A percentile compares a stretch with the other conserved stretches of the same genome.
These are phyloP conservation scores for Phalangium opilio DNA, from an alignment of 2,888 invertebrate genomes.

Conservation along the genomic window DNA sequence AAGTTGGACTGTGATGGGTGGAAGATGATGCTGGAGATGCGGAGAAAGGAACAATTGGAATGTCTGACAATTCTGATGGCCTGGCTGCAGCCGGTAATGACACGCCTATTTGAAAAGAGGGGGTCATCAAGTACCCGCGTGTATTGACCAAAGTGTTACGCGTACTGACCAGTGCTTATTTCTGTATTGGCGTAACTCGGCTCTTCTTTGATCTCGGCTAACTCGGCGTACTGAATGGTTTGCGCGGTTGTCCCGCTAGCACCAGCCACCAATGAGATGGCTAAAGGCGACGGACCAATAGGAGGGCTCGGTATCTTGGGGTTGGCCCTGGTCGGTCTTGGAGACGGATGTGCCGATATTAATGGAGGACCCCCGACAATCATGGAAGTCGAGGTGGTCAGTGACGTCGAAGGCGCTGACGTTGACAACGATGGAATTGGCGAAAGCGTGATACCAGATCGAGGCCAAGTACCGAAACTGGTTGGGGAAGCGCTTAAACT, in stretches of 20 bases:
- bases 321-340: conserved; percentile 13
- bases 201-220: conserved; percentile 28
- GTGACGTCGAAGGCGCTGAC: conserved; percentile 13
- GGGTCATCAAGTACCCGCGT: too few relatives aligned
- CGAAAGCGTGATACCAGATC: conserved; percentile 16
- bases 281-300: conserved; percentile 3
- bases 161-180: conserved; percentile 13
- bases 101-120: too few relatives aligned
- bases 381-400: conserved; percentile 18
- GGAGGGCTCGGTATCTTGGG: too few relatives aligned
- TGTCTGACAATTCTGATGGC: too few relatives aligned
- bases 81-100: too few relatives aligned
- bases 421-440: conserved; percentile 7
- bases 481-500: conserved; percentile 5
- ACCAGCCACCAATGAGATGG: conserved; percentile 1
- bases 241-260: conserved; percentile 25
- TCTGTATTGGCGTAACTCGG: conserved; percentile 40
- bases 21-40: too few relatives aligned
- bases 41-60: too few relatives aligned
- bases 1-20: too few relatives aligned
- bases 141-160: too few relatives aligned
- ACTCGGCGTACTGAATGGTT: conserved; percentile 27
- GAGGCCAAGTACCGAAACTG: conserved; percentile 17
- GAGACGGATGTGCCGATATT: conserved; percentile 3
- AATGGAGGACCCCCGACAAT: too few relatives aligned